A percentile compares a stretch with the other conserved stretches of the same genome.
These are phyloP conservation scores for Lagopus leucura DNA, from an alignment of 2,113 vertebrate genomes.

Conservation along the genomic window DNA sequence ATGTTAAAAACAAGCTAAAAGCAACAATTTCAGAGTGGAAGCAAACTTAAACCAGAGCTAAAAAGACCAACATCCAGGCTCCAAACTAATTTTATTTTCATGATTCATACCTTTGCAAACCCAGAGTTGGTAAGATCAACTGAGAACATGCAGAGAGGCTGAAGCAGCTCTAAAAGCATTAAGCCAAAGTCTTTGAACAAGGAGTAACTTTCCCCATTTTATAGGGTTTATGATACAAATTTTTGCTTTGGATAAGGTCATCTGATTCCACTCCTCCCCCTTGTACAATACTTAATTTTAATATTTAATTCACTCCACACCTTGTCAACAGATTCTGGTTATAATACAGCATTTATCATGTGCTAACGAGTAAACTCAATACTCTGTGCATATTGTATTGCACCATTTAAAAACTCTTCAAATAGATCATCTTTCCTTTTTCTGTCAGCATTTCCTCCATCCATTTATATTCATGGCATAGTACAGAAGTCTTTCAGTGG, in stretches of 20 bases:
- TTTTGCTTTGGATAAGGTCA: neutral
- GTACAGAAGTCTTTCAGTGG: neutral
- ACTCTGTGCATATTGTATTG: neutral
- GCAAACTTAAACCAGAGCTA: neutral
- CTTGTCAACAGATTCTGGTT: neutral
- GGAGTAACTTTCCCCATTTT: neutral
- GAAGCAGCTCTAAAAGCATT: neutral
- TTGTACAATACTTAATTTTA: neutral
- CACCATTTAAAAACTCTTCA: neutral
- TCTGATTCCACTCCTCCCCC: neutral
- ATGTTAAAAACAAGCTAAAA: neutral
- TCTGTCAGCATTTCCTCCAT: neutral
- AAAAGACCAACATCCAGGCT: neutral
- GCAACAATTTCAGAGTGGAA: neutral
- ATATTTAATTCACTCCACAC: neutral
- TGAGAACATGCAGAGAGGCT: neutral
- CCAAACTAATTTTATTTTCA: neutral
- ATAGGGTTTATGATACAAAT: neutral
- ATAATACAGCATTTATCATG: neutral
- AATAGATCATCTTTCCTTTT: neutral
- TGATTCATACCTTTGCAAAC: neutral
- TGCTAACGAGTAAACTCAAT: neutral
- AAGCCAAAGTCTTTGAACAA: neutral
- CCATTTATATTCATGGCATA: neutral
- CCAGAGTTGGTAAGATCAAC: neutral